phyloP scores from a whole-genome alignment of 2,113 vertebrate species.

The Arenaria interpres region DNA sequence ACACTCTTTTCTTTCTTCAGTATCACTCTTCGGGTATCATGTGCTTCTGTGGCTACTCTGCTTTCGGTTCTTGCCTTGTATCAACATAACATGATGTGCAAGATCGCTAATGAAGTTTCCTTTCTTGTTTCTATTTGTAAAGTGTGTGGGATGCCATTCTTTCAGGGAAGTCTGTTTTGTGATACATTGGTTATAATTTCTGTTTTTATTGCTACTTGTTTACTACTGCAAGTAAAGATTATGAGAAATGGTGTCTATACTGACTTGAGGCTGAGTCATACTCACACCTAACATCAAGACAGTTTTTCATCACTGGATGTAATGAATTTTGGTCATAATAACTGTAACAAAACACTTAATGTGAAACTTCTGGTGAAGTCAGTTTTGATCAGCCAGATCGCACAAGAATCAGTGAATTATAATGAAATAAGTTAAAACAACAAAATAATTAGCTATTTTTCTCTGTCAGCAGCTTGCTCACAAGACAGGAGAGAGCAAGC shows the following conservation, averaged over 20 bases:
- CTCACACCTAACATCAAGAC: neutral
- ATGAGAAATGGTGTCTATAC: neutral
- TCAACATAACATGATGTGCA: too few relatives aligned
- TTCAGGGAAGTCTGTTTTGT: neutral
- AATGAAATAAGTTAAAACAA: neutral
- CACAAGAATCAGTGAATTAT: neutral
- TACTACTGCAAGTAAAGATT: neutral
- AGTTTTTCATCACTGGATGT: constrained; percentile 6
- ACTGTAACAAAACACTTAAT: neutral
- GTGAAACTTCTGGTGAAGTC: constrained; percentile 9
- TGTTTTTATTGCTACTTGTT: neutral
- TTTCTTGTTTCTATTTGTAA: neutral
- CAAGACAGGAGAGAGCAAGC: neutral
- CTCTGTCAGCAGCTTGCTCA: neutral
- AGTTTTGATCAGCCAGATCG: neutral
- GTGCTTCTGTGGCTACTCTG: neutral
- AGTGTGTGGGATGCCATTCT: neutral
- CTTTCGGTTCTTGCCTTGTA: neutral
- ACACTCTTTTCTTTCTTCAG: neutral
- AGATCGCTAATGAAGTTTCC: neutral
- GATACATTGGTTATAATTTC: neutral
- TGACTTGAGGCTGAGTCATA: neutral
- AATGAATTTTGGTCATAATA: neutral
- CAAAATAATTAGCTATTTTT: neutral
- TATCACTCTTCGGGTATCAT: neutral